A percentile compares a stretch with the other conserved stretches of the same genome.
Conservation (phyloP, 1,140 invertebrate species). For the Aphaenogaster floridana region DNA sequence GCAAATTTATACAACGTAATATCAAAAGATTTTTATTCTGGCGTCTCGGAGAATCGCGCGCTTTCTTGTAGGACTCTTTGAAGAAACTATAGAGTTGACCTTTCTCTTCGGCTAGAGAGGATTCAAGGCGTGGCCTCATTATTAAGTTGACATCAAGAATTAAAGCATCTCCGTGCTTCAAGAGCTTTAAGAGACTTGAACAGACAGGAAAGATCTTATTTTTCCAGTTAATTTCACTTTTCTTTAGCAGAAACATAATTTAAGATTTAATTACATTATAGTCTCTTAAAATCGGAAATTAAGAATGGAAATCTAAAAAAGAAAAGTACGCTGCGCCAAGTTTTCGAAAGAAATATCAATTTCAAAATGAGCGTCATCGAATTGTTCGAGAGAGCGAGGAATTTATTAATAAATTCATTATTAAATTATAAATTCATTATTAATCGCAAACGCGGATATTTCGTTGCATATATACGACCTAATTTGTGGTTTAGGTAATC, state of each 20-base stretch:
- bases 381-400: background rate
- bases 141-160: conserved; percentile 31
- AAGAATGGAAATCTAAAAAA: background rate
- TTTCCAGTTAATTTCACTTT: conserved; percentile 29
- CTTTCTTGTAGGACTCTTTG: background rate
- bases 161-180: conserved; percentile 13
- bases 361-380: background rate
- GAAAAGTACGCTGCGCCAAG: no score
- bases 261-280: conserved; percentile 14
- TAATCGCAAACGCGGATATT: background rate
- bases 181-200: conserved; percentile 7
- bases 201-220: conserved; percentile 3
- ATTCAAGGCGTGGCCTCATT: conserved; percentile 5
- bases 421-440: background rate
- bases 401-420: background rate
- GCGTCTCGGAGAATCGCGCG: background rate
- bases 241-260: conserved; percentile 25
- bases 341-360: background rate
- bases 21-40: background rate
- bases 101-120: background rate
- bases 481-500: background rate
- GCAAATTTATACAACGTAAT: background rate
- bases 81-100: background rate
- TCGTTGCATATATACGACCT: background rate
- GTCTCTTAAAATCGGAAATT: background rate